Conservation (phyloP, 2,113 vertebrate genomes). For the Platichthys flesus region DNA sequence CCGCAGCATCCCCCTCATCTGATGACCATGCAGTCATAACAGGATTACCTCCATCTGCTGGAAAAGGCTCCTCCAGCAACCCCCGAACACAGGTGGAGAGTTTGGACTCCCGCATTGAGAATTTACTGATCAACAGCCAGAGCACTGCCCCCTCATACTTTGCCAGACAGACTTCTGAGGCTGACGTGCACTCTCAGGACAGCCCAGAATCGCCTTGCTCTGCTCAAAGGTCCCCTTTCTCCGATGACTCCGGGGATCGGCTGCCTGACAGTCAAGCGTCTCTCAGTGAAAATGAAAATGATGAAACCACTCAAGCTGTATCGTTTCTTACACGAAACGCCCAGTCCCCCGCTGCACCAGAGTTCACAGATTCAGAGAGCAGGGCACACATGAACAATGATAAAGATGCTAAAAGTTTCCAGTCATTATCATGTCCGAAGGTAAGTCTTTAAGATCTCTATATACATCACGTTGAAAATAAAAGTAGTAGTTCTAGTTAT, state of each 20-base stretch:
- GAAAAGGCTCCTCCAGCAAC: conserved; percentile 77
- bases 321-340: conserved; percentile 78
- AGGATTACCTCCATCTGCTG: conserved; percentile 17
- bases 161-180: conserved; percentile 82
- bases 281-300: conserved; percentile 84
- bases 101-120: conserved; percentile 96
- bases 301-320: conserved; percentile 81
- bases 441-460: conserved; percentile 38
- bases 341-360: conserved; percentile 49
- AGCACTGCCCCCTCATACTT: conserved; percentile 84
- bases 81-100: conserved; percentile 84
- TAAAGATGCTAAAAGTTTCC: conserved; percentile 76
- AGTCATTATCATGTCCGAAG: conserved; percentile 20
- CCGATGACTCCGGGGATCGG: conserved; percentile 77
- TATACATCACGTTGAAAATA: background rate
- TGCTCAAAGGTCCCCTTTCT: conserved; percentile 47
- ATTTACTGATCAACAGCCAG: conserved; percentile 89
- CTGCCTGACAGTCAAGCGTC: conserved; percentile 83
- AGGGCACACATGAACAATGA: conserved; percentile 74
- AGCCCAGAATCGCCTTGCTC: conserved; percentile 88
- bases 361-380: conserved; percentile 68
- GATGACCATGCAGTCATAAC: conserved; percentile 26
- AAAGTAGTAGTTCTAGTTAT: background rate
- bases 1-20: conserved; percentile 66
- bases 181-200: conserved; percentile 84